A percentile compares a stretch with the other conserved stretches of the same genome.
Evolutionary conservation across 2,888 invertebrate species (phyloP).

Genomic region (Pristionchus arcanus): DNA sequence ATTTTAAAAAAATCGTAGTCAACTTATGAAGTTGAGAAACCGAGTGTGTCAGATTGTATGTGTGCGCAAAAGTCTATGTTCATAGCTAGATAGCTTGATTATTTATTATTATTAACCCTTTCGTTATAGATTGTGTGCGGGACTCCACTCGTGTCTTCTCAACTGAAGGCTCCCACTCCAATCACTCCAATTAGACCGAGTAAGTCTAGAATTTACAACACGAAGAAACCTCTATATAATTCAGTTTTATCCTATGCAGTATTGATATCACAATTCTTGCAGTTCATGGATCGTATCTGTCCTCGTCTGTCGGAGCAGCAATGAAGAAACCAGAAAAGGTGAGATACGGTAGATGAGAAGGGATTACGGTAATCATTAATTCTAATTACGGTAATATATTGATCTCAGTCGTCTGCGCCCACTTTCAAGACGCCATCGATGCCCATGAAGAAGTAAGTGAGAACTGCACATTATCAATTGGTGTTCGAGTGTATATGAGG

Average conservation of each 20-base stretch:
- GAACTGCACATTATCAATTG: neutral
- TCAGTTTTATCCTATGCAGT: neutral
- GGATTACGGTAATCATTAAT: neutral
- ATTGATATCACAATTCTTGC: neutral
- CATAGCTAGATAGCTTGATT: too few species aligned
- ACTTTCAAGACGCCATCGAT: neutral
- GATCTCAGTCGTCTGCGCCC: neutral
- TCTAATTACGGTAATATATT: neutral
- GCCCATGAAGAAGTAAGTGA: constrained; percentile 12
- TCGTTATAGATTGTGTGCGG: neutral
- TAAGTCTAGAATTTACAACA: neutral
- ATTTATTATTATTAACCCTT: too few species aligned
- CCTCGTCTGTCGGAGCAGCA: neutral
- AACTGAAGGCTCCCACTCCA: neutral
- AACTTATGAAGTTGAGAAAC: too few species aligned
- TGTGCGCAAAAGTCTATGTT: too few species aligned
- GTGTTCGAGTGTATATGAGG: neutral
- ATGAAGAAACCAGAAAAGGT: neutral
- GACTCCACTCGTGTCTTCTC: neutral
- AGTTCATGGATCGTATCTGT: neutral
- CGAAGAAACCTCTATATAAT: neutral
- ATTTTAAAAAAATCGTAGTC: too few species aligned
- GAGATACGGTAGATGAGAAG: neutral
- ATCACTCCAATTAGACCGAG: constrained; percentile 11
- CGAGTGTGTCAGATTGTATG: too few species aligned